Evolutionary conservation across 2,888 invertebrate genomes (phyloP).

Genomic region (Pharmacophagus antenor): DNA sequence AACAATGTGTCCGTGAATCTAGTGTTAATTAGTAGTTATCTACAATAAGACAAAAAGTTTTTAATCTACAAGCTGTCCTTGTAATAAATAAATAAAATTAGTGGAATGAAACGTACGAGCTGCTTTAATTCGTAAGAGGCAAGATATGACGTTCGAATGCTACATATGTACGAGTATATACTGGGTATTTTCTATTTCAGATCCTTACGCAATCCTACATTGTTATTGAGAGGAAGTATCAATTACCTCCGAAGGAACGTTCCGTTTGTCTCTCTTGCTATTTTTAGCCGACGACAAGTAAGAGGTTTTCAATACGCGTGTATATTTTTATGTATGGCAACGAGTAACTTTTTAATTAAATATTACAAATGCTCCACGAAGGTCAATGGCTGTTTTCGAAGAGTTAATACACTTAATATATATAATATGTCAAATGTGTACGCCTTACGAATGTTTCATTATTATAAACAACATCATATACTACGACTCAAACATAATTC

Average conservation of each 20-base stretch:
- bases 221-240: neutral
- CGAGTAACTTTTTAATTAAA: neutral
- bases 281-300: neutral
- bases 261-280: neutral
- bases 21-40: too few species aligned
- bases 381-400: neutral
- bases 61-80: too few species aligned
- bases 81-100: too few species aligned
- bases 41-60: too few species aligned
- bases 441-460: too few species aligned
- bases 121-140: too few species aligned
- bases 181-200: neutral
- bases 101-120: neutral
- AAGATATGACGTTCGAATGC: neutral
- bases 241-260: neutral
- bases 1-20: too few species aligned
- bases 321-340: neutral
- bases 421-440: too few species aligned
- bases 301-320: neutral
- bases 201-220: neutral
- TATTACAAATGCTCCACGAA: too few species aligned
- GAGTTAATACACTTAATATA: too few species aligned
- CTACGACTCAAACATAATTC: too few species aligned
- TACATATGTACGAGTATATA: neutral
- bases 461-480: too few species aligned